These are phyloP conservation scores for Haplochromis vanheusdeni DNA, from an alignment of 2,113 vertebrate species.

Conservation along the genomic window DNA sequence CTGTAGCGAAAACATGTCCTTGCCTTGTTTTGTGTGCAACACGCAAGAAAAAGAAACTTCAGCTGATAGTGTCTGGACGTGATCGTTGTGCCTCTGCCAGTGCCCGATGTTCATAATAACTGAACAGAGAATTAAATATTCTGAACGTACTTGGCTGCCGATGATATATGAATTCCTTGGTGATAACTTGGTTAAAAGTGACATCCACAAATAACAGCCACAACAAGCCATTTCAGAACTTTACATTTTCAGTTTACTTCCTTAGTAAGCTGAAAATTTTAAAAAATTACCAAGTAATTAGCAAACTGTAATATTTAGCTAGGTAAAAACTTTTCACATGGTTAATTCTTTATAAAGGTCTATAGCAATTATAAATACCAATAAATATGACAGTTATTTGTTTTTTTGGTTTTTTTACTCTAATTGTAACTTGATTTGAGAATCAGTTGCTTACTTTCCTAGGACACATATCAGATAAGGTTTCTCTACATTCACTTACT, in stretches of 20 bases:
- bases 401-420: rapidly evolving
- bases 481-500: neutral
- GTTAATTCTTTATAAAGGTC: neutral
- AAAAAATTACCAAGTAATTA: neutral
- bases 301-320: rapidly evolving
- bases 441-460: neutral
- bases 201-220: neutral
- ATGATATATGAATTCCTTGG: neutral
- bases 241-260: neutral
- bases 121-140: neutral
- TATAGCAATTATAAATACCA: neutral
- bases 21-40: rapidly evolving
- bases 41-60: neutral
- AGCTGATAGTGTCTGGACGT: neutral
- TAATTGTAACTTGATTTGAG: neutral
- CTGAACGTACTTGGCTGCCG: neutral
- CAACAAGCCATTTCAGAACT: neutral
- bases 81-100: neutral
- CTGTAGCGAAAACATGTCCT: neutral
- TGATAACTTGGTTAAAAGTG: neutral
- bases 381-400: neutral
- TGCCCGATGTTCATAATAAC: neutral
- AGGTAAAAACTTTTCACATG: neutral
- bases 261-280: neutral
- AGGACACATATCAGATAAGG: neutral